Evolutionary conservation across 2,113 vertebrate species (phyloP), one percentile per base, ranked within the genome.

Genomic region (Tragelaphus strepsiceros): DNA sequence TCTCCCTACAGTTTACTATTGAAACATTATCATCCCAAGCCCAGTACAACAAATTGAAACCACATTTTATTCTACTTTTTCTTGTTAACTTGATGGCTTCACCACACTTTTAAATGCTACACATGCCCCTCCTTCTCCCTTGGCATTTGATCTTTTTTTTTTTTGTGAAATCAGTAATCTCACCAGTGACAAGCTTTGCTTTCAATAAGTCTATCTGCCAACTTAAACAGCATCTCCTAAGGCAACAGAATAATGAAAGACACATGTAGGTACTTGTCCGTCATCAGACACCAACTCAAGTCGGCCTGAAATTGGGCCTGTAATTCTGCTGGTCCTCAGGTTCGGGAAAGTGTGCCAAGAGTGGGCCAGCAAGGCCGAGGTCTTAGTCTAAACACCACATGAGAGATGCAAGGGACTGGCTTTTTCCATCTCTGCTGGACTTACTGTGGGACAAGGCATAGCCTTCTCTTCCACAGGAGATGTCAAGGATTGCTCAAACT

Each of bases 191-290:
- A 98, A 98, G 97, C 98, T 99, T 98, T 97, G 97, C 98, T 99
- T 99, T 99, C 98, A 99, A 67, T 98, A 99, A 99, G 98, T 96
- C 98, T 95, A 99, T 99, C 98, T 99, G 99, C 99, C 99, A 99
- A 99, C 98, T 99, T 98, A 99, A 99, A 99, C 98, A 99, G 97
- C 85, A 98, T 98, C 98, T 99, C 99, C 98, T 98, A 98, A 98
- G 98, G 99, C 98, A 98, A 99, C 98, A 59, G 98, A 98, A 98
- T 99, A 99, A 99, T 99, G 98, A 99, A 99, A 99, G 95, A 98
- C 99, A 99, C 98, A 99, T 99, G 99, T 98, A 99, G 53, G 94
- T 95, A 91, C 99, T 99, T 98, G 99, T 98, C 98, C 96, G 39
- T 98, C 99, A 99, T 94, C 96, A 98, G 97, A 98, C 61, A 97